These are phyloP conservation scores for Synanthedon andrenaeformis DNA, from an alignment of 2,888 invertebrate species.

Conservation along the genomic window DNA sequence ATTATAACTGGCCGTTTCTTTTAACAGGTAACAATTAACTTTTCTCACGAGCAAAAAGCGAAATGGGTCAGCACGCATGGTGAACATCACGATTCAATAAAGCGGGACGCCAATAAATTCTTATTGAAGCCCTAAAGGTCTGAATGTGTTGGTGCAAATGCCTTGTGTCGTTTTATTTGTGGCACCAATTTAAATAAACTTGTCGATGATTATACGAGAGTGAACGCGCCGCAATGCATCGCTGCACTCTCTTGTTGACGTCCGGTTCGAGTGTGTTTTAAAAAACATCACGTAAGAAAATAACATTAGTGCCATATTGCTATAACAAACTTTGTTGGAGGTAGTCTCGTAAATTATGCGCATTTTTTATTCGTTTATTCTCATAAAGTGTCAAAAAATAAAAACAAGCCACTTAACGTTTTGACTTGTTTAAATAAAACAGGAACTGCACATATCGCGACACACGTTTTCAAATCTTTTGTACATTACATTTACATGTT, in stretches of 20 bases:
- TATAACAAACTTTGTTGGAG: background rate
- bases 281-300: background rate
- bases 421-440: too few relatives aligned
- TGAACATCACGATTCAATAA: constrained; percentile 4
- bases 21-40: background rate
- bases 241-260: constrained; percentile 8
- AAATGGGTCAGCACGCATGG: background rate
- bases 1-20: background rate
- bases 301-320: too few relatives aligned
- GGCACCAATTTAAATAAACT: constrained; percentile 40
- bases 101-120: constrained; percentile 18
- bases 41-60: background rate
- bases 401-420: too few relatives aligned
- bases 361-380: background rate
- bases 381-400: too few relatives aligned
- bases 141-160: background rate
- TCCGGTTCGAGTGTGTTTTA: constrained; percentile 15
- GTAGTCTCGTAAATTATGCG: background rate
- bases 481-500: too few relatives aligned
- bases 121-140: constrained; percentile 7
- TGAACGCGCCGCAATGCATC: constrained; percentile 15
- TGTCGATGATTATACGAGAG: constrained; percentile 25
- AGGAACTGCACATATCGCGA: too few relatives aligned
- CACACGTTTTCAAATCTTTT: too few relatives aligned
- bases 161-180: constrained; percentile 23